phyloP scores from a whole-genome alignment of 1,140 invertebrate genomes.

The Cydia pomonella region DNA sequence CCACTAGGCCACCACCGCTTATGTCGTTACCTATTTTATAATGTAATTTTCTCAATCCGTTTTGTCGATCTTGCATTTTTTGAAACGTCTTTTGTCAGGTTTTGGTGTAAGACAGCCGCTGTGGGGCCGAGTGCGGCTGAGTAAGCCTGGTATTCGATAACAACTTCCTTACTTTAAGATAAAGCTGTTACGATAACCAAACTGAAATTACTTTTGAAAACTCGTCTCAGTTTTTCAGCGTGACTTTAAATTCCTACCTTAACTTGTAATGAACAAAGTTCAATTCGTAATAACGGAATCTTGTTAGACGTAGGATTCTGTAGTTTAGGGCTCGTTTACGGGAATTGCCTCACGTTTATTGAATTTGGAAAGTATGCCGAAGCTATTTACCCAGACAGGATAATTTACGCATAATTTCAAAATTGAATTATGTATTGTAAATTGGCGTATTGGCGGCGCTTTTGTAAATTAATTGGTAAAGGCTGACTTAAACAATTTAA shows the following conservation, averaged over 20 bases:
- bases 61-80: neutral
- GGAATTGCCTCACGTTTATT: conserved; percentile 1
- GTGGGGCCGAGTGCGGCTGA: neutral
- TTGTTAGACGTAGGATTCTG: neutral
- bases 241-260: neutral
- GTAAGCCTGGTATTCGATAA: neutral
- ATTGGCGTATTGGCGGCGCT: neutral
- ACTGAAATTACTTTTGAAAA: neutral
- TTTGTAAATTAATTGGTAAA: neutral
- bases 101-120: neutral
- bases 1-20: too few species aligned
- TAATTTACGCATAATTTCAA: conserved; percentile 18
- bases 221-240: neutral
- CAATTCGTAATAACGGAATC: neutral
- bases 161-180: conserved; percentile 15
- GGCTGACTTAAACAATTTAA: neutral
- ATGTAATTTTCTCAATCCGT: too few species aligned
- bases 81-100: neutral
- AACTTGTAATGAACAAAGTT: neutral
- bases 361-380: neutral
- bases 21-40: too few species aligned
- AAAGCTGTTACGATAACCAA: conserved; percentile 30
- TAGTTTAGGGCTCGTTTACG: neutral
- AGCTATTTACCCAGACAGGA: conserved; percentile 14
- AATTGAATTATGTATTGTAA: neutral